phyloP scores from a whole-genome alignment of 2,888 invertebrate genomes.

The Ametastegia equiseti region DNA sequence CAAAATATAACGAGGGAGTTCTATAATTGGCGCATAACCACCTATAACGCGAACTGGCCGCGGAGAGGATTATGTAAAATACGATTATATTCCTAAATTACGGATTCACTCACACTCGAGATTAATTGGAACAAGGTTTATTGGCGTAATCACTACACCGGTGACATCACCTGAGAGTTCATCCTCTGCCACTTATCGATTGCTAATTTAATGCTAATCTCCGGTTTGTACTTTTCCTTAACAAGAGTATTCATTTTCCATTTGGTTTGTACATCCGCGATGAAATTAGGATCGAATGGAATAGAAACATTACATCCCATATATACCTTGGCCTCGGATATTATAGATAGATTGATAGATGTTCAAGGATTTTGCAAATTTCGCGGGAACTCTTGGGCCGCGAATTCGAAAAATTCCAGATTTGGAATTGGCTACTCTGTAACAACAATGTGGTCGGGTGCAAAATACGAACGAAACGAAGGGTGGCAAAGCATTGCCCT shows the following conservation, averaged over 20 bases:
- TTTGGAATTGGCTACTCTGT: not conserved
- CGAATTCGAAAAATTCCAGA: not conserved
- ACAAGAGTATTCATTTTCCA: not conserved
- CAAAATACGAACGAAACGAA: not conserved
- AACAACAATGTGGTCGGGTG: not conserved
- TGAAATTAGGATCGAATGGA: not conserved
- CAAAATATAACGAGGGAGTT: slow-evolving; percentile 5
- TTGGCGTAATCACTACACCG: not conserved
- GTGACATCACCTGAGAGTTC: not conserved
- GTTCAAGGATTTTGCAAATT: too few relatives aligned
- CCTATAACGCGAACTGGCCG: too few relatives aligned
- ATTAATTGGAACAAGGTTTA: not conserved
- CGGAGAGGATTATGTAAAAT: too few relatives aligned
- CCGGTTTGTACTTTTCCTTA: not conserved
- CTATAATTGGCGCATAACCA: not conserved
- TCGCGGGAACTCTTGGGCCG: not conserved
- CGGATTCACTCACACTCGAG: not conserved
- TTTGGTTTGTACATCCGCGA: not conserved
- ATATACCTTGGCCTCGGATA: too few relatives aligned
- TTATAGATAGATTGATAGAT: too few relatives aligned
- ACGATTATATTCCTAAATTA: not conserved
- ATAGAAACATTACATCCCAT: too few relatives aligned
- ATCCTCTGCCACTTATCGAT: not conserved
- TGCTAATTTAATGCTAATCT: not conserved
- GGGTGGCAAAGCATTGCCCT: not conserved